A percentile compares a stretch with the other conserved stretches of the same genome.
phyloP scores from a whole-genome alignment of 2,113 vertebrate species.

The Oncorhynchus clarkii region DNA sequence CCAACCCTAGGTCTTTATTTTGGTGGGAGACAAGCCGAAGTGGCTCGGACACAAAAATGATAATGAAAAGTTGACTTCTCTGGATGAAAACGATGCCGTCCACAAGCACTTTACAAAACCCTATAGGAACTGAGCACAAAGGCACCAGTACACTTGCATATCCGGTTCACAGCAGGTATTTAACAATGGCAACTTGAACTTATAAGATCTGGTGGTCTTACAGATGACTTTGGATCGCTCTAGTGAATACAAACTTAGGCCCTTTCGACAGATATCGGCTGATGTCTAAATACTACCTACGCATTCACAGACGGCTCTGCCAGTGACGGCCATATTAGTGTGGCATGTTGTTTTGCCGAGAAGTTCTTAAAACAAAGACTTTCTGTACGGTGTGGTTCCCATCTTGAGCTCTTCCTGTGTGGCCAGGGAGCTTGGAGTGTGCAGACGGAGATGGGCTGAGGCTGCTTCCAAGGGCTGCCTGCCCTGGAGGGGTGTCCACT shows the following conservation, averaged over 20 bases:
- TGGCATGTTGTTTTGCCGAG: conserved; percentile 37
- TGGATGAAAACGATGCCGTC: neutral
- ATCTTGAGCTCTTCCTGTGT: conserved; percentile 24
- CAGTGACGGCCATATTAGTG: conserved; percentile 34
- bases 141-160: neutral
- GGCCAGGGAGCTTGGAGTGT: neutral
- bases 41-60: neutral
- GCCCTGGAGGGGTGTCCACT: conserved; percentile 26
- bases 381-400: conserved; percentile 24
- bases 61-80: too few relatives aligned
- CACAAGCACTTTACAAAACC: neutral
- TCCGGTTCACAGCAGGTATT: neutral
- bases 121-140: neutral
- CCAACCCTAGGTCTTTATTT: neutral
- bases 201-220: neutral
- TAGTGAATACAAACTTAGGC: neutral
- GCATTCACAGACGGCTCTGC: neutral
- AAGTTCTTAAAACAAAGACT: conserved; percentile 39
- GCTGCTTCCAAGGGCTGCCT: neutral
- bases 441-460: neutral
- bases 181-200: neutral
- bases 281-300: neutral
- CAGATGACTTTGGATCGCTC: neutral
- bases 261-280: neutral
- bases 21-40: neutral